Evolutionary conservation across 2,113 vertebrate genomes (phyloP).

Genomic region (Ptilonorhynchus violaceus): DNA sequence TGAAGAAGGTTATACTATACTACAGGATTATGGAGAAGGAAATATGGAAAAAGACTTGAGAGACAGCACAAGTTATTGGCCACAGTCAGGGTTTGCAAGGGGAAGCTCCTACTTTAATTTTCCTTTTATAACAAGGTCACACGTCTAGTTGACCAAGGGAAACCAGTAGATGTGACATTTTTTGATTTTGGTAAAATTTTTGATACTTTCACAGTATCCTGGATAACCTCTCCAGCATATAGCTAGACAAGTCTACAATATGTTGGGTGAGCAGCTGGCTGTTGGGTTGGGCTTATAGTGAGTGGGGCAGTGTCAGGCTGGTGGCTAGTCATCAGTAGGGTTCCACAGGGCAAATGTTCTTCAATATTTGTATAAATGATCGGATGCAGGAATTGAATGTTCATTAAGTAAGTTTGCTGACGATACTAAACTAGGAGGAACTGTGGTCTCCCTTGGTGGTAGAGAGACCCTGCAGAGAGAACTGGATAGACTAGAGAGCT

Average conservation of each 20-base stretch:
- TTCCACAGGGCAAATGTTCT: background rate
- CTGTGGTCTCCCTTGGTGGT: background rate
- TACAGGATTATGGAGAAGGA: background rate
- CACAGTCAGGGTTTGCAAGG: fast-evolving
- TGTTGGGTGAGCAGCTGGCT: background rate
- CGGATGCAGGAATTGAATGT: background rate
- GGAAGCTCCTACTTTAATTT: background rate
- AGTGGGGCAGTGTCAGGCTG: background rate
- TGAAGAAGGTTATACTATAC: too few relatives aligned
- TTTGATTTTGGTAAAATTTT: background rate
- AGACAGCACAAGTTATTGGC: background rate
- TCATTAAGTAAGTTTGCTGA: background rate
- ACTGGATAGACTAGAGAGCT: background rate
- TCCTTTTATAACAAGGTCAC: background rate
- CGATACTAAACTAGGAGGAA: background rate
- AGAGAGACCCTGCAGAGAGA: background rate
- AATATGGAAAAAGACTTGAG: background rate
- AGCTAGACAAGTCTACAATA: background rate
- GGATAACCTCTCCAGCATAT: background rate
- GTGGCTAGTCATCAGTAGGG: background rate
- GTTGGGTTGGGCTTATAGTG: background rate
- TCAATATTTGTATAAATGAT: background rate
- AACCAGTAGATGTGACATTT: background rate
- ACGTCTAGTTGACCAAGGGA: background rate
- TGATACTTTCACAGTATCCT: background rate